Evolutionary conservation across 2,797 vertebrate species (phyloP).

Genomic region (Helostoma temminkii): DNA sequence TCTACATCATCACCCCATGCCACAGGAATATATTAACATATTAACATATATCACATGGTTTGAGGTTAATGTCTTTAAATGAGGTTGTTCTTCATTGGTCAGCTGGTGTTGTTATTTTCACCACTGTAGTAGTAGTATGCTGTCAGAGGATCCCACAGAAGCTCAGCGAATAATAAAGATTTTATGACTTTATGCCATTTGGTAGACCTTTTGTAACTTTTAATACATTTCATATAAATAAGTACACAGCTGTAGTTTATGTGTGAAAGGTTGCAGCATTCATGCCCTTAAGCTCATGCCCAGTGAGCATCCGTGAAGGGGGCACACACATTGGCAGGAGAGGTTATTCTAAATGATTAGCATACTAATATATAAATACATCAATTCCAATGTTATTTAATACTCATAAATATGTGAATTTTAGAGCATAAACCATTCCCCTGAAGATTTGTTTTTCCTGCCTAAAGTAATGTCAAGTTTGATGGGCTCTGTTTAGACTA

Average conservation of each 20-base stretch:
- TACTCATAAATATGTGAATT: conserved; percentile 45
- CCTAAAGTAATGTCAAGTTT: conserved; percentile 60
- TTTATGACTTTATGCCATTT: conserved; percentile 31
- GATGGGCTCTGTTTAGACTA: conserved; percentile 53
- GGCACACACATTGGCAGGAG: conserved; percentile 31
- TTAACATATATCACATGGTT: conserved; percentile 46
- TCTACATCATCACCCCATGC: conserved; percentile 65
- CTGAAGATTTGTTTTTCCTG: conserved; percentile 24
- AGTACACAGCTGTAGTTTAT: conserved; percentile 31
- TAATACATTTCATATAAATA: too few species aligned
- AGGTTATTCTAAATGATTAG: conserved; percentile 31
- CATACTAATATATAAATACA: conserved; percentile 22
- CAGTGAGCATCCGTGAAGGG: conserved; percentile 18
- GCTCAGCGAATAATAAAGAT: conserved; percentile 49
- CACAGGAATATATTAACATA: conserved; percentile 69
- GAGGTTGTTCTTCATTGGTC: conserved; percentile 47
- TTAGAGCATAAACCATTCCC: conserved; percentile 29
- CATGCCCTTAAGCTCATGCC: conserved; percentile 22
- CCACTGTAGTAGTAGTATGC: conserved; percentile 41
- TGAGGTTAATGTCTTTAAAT: conserved; percentile 58
- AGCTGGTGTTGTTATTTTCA: conserved; percentile 25
- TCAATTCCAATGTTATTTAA: conserved; percentile 25
- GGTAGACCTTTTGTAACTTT: conserved; percentile 36
- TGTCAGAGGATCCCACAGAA: conserved; percentile 37
- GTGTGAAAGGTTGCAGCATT: conserved; percentile 36